Percentiles rank a stretch among this genome's conserved stretches.
phyloP scores from a whole-genome alignment of 2,113 vertebrate genomes.

The Corvus hawaiiensis region DNA sequence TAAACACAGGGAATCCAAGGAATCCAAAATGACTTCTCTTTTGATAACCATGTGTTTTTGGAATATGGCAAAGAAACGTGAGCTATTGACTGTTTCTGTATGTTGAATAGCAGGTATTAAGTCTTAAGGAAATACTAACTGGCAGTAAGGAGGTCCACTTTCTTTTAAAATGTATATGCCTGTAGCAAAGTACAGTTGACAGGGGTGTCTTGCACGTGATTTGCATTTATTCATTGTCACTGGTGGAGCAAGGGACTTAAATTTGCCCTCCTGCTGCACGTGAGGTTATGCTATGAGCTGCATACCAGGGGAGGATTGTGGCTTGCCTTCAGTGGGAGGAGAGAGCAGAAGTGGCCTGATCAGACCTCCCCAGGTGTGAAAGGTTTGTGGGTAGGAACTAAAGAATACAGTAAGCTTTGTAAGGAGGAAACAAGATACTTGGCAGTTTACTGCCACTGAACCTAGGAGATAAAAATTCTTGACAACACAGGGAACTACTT shows the following conservation, averaged over 20 bases:
- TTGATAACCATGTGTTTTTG: background rate
- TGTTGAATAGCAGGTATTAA: background rate
- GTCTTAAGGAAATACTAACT: background rate
- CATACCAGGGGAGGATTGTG: background rate
- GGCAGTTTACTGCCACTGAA: background rate
- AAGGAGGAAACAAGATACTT: background rate
- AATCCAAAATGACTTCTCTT: background rate
- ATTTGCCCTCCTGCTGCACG: background rate
- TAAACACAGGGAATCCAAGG: background rate
- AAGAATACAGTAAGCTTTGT: background rate
- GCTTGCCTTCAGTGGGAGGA: background rate
- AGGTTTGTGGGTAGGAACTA: background rate
- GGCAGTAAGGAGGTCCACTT: background rate
- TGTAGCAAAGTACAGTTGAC: background rate
- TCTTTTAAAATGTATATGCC: background rate
- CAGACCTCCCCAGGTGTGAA: background rate
- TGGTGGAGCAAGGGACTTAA: background rate
- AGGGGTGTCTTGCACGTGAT: background rate
- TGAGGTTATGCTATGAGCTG: background rate
- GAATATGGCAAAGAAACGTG: background rate
- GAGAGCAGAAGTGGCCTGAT: background rate
- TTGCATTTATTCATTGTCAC: background rate
- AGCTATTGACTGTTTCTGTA: background rate
- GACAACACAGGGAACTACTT: background rate
- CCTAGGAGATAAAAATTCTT: background rate